phyloP scores from a whole-genome alignment of 2,888 invertebrate genomes.

The Hyppa rectilinea region DNA sequence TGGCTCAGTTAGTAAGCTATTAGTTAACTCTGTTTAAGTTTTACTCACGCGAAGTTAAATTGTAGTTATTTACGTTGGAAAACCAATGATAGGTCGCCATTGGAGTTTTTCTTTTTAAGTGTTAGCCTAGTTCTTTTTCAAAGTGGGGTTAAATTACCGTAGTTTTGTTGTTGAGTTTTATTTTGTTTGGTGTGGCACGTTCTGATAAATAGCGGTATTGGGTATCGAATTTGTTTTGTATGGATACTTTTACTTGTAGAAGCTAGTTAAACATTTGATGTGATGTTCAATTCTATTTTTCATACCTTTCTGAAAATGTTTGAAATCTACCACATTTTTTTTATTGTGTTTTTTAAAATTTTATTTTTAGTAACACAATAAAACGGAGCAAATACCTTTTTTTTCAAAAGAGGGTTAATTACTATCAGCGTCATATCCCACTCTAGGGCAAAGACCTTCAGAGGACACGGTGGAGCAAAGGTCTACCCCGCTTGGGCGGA shows the following conservation, averaged over 20 bases:
- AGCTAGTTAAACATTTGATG: not conserved
- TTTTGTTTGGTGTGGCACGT: constrained; percentile 34
- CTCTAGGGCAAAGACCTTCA: too few species aligned
- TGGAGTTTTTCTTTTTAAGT: constrained; percentile 50
- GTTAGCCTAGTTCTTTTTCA: constrained; percentile 58
- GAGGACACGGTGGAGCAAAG: too few species aligned
- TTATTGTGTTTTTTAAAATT: too few species aligned
- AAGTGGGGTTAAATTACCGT: constrained; percentile 42
- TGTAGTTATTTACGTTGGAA: constrained; percentile 53
- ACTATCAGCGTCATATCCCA: too few species aligned
- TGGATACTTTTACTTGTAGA: constrained; percentile 9
- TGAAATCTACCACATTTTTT: too few species aligned
- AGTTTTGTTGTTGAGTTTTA: constrained; percentile 38
- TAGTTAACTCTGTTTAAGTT: constrained; percentile 69
- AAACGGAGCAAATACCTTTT: too few species aligned
- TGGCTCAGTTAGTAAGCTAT: constrained; percentile 69
- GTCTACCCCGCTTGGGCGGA: too few species aligned
- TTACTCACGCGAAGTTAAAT: constrained; percentile 68
- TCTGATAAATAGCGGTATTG: constrained; percentile 31
- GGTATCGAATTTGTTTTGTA: constrained; percentile 18
- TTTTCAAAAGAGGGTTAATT: too few species aligned
- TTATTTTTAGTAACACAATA: too few species aligned
- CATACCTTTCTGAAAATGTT: too few species aligned
- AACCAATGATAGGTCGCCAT: constrained; percentile 50
- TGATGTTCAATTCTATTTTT: not conserved